A percentile compares a stretch with the other conserved stretches of the same genome.
These are phyloP conservation scores for Tachuris rubrigastra DNA, from an alignment of 2,113 vertebrate genomes.

Conservation along the genomic window DNA sequence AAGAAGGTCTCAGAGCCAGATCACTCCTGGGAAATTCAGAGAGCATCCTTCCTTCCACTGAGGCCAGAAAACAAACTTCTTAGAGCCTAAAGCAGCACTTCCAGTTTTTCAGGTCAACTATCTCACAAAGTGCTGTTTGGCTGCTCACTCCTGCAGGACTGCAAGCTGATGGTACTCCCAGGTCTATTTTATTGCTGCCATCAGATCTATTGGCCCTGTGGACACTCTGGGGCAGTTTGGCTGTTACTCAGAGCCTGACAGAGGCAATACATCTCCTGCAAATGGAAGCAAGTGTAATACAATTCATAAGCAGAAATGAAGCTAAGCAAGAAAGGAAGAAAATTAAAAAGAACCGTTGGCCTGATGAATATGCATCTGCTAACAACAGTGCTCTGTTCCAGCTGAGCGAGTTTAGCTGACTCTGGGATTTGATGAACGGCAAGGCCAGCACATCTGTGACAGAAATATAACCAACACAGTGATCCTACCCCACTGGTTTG, in stretches of 20 bases:
- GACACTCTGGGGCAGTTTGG: background rate
- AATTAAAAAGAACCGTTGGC: background rate
- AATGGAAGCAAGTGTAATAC: background rate
- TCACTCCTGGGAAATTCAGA: background rate
- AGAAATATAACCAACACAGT: background rate
- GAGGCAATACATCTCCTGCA: background rate
- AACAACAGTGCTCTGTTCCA: background rate
- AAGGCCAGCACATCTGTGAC: slow-evolving; percentile 8
- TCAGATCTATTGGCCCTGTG: background rate
- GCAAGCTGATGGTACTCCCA: background rate
- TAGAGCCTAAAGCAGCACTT: background rate
- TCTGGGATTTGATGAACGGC: background rate
- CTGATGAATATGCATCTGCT: slow-evolving; percentile 53
- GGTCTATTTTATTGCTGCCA: background rate
- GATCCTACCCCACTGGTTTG: background rate
- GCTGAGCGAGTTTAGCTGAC: slow-evolving; percentile 38
- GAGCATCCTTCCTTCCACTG: background rate
- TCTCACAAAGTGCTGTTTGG: background rate
- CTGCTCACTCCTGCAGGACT: background rate
- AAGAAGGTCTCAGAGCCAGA: background rate
- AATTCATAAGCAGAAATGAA: slow-evolving; percentile 26
- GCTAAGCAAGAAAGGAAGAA: slow-evolving; percentile 20
- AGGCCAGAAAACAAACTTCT: background rate
- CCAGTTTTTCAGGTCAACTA: background rate
- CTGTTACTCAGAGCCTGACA: slow-evolving; percentile 38